Percentiles rank a stretch among this genome's conserved stretches.
Conservation (phyloP, 2,888 invertebrate genomes). For the Sialis lutaria region DNA sequence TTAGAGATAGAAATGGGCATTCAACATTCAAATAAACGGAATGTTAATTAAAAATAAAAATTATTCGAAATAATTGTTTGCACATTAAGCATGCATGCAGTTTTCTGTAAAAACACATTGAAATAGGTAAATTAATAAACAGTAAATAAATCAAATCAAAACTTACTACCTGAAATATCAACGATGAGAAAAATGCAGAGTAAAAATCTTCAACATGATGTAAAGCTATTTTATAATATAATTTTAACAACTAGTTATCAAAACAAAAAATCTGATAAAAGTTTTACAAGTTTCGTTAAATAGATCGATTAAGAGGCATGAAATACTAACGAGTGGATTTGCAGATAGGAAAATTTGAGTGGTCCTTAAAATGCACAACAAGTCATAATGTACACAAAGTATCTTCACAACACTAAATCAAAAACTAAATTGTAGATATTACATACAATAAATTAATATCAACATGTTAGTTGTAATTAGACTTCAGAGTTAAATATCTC, state of each 20-base stretch:
- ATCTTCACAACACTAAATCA: conserved; percentile 24
- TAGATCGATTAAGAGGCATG: neutral
- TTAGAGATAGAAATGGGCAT: conserved; percentile 21
- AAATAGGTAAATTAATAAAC: conserved; percentile 17
- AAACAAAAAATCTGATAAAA: neutral
- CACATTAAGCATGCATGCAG: conserved; percentile 16
- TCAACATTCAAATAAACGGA: conserved; percentile 21
- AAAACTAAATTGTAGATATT: neutral
- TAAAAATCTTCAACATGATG: conserved; percentile 12
- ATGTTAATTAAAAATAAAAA: neutral
- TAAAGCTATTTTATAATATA: neutral
- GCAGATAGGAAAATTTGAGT: conserved; percentile 52
- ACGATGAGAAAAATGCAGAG: conserved; percentile 14
- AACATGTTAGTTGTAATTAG: no score
- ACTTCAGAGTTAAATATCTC: no score
- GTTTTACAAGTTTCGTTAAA: no score
- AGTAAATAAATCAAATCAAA: conserved; percentile 3
- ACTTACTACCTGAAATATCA: conserved; percentile 16
- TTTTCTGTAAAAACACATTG: conserved; percentile 14
- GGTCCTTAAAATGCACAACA: conserved; percentile 47
- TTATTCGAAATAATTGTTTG: conserved; percentile 10
- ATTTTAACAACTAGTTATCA: neutral
- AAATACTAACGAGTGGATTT: conserved; percentile 26
- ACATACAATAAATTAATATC: no score
- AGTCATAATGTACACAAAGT: conserved; percentile 20